Evolutionary conservation across 2,797 vertebrate species (phyloP).

Genomic region (Cirrhinus molitorella): DNA sequence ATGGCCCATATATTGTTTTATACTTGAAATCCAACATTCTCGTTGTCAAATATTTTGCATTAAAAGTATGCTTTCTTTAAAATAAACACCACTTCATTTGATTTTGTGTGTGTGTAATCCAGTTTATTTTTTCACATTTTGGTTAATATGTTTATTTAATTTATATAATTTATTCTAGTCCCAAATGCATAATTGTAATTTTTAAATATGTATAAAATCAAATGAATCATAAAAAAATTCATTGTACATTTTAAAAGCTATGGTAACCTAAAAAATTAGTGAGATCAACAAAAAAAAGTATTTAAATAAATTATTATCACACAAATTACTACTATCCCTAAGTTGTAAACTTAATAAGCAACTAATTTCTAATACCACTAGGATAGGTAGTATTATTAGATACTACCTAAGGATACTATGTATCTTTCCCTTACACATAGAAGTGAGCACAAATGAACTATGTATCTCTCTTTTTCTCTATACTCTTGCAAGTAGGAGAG

Average conservation of each 20-base stretch:
- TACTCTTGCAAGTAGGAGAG: constrained; percentile 1
- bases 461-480: not conserved
- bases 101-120: too few species aligned
- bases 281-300: too few species aligned
- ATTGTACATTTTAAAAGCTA: not conserved
- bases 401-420: too few species aligned
- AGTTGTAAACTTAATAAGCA: not conserved
- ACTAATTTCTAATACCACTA: too few species aligned
- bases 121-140: not conserved
- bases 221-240: too few species aligned
- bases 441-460: not conserved
- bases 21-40: not conserved
- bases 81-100: too few species aligned
- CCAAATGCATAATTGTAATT: too few species aligned
- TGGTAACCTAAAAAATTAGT: not conserved
- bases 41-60: too few species aligned
- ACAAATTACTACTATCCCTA: not conserved
- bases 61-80: too few species aligned
- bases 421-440: not conserved
- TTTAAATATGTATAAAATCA: not conserved
- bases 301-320: not conserved
- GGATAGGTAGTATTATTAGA: too few species aligned
- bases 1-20: not conserved
- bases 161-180: too few species aligned
- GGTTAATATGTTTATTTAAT: too few species aligned